Conservation (phyloP, 2,113 vertebrate genomes). For the Bolborhynchus lineola region DNA sequence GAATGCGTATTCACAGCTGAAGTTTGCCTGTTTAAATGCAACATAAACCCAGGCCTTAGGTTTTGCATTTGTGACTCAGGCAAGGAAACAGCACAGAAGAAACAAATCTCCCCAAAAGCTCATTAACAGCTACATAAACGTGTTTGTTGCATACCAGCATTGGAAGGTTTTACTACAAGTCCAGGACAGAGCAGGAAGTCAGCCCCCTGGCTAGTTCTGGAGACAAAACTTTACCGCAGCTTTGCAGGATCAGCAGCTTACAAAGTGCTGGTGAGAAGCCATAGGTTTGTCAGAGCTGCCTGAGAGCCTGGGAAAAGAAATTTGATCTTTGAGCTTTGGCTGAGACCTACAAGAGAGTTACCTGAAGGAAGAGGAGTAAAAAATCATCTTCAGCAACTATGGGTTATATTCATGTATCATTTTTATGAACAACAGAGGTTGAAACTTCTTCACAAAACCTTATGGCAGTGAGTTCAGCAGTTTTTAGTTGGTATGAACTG, state of each 20-base stretch:
- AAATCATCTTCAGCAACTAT: neutral
- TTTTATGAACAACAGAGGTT: neutral
- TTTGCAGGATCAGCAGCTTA: neutral
- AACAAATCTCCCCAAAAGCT: neutral
- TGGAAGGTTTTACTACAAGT: neutral
- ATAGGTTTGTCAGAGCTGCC: neutral
- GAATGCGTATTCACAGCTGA: neutral
- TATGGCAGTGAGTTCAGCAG: neutral
- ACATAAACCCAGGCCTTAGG: neutral
- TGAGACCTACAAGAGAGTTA: neutral
- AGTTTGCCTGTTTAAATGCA: neutral
- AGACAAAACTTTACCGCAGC: neutral
- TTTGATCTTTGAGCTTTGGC: neutral
- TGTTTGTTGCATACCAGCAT: neutral
- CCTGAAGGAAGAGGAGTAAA: neutral
- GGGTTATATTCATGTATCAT: neutral
- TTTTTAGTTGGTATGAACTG: neutral
- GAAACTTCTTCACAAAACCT: neutral
- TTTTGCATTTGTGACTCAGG: rapidly evolving
- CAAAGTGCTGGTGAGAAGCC: neutral
- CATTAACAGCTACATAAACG: neutral
- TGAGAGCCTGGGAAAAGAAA: neutral
- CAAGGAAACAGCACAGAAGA: neutral
- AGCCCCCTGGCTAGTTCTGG: neutral
- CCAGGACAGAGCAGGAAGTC: neutral